Conservation (phyloP, 2,113 vertebrate species). For the Vicugna pacos region DNA sequence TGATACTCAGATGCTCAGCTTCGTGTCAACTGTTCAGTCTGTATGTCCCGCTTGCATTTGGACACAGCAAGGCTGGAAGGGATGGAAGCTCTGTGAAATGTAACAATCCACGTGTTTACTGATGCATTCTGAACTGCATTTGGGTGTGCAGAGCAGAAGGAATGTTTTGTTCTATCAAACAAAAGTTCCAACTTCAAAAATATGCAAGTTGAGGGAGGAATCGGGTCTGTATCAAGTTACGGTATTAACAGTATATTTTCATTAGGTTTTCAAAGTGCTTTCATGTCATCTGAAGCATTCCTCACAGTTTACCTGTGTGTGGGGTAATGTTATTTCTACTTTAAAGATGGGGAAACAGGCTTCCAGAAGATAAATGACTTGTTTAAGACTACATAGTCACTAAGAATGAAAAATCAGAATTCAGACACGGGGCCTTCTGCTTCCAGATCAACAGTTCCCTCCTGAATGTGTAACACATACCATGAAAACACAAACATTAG, state of each 20-base stretch:
- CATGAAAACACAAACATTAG: too few relatives aligned
- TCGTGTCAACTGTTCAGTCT: slow-evolving; percentile 27
- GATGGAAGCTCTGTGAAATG: slow-evolving; percentile 45
- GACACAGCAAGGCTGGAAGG: slow-evolving; percentile 75
- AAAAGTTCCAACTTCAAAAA: background rate
- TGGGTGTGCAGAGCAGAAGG: background rate
- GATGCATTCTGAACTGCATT: background rate
- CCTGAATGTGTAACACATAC: background rate
- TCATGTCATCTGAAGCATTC: background rate
- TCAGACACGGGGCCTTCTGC: background rate
- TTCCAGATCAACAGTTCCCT: background rate
- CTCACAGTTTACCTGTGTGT: background rate
- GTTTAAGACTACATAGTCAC: background rate
- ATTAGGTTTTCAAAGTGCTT: background rate
- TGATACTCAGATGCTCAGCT: slow-evolving; percentile 75
- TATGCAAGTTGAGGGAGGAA: background rate
- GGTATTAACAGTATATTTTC: background rate
- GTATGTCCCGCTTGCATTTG: slow-evolving; percentile 71
- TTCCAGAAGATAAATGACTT: background rate
- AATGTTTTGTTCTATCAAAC: background rate
- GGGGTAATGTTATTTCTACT: background rate
- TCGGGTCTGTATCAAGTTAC: background rate
- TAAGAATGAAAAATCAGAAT: background rate
- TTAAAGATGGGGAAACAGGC: background rate
- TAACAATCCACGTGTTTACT: background rate